Evolutionary conservation across 2,888 invertebrate genomes (phyloP).

Genomic region (Mechanitis mazaeus): DNA sequence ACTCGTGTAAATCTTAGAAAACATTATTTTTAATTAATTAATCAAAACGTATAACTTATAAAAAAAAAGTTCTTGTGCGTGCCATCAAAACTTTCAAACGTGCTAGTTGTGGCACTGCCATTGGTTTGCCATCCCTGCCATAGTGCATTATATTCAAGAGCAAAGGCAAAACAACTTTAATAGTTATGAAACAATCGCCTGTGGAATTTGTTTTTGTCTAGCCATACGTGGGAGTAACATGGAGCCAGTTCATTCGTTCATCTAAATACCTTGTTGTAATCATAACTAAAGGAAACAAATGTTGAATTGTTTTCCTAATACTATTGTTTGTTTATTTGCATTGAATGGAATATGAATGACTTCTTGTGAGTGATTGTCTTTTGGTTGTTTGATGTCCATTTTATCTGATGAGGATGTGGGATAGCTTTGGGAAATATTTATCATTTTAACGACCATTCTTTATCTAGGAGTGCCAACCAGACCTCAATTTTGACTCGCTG

Average conservation of each 20-base stretch:
- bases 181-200: neutral
- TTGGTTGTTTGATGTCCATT: slow-evolving; percentile 10
- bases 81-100: too few species aligned
- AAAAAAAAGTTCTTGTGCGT: too few species aligned
- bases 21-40: too few species aligned
- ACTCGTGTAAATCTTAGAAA: too few species aligned
- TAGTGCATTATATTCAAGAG: too few species aligned
- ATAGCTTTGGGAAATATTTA: slow-evolving; percentile 6
- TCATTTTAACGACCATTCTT: neutral
- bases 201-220: neutral
- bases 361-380: slow-evolving; percentile 26
- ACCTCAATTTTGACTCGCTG: too few species aligned
- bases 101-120: too few species aligned
- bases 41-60: too few species aligned
- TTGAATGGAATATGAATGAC: slow-evolving; percentile 38
- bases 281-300: slow-evolving; percentile 24
- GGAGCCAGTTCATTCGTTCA: slow-evolving; percentile 17
- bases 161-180: neutral
- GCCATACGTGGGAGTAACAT: slow-evolving; percentile 21
- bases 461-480: too few species aligned
- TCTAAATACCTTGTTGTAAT: slow-evolving; percentile 13
- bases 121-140: too few species aligned
- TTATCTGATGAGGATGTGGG: slow-evolving; percentile 9
- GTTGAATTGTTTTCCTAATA: slow-evolving; percentile 35
- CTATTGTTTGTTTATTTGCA: slow-evolving; percentile 44